Base-by-base conservation (phyloP, 2,888 invertebrate genomes). In the Phrixothrix hirtus region DNA sequence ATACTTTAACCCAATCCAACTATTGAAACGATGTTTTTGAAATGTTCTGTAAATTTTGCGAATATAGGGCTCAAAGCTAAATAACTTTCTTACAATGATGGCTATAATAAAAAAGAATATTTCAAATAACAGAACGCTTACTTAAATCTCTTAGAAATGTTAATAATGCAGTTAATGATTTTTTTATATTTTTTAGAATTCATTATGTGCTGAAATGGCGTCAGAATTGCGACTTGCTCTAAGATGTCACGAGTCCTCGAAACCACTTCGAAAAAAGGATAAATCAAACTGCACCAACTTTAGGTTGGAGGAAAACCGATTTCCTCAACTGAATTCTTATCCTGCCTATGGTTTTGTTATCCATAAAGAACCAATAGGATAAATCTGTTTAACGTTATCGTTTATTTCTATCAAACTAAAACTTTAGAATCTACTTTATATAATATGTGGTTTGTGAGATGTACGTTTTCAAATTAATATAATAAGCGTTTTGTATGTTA, bases 131-230 rank as follows among this genome's bases (percentile, higher is more conserved):
- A 21, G 21, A 21, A 21, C 3, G 21, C 4, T 21, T 21, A 21
- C 4, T 21, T 7, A 5, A 21, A 21, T 7, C 4, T 21, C 7
- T 3, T 21, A 3, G 21, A 21, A 5, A n/a, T 21, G 4, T 5
- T 21, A 7, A 21, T 3, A 21, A 21, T 21, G 7, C 7, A 21
- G 21, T 5, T 21, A 21, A 21, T 21, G 7, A 21, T 21, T 21
- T 13, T 49, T 13, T 47, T 41, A 45, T 48, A n/a, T 52, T 35
- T 58, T 60, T 56, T 79, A 88, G 87, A 83, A 83, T 57, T 85
- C 87, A 47, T 79, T 87, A 64, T 86, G 86, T 75, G 82, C 84
- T 63, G 87, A 87, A 78, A 86, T 88, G 85, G 83, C 84, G 55
- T 81, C 83, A 54, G 88, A 88, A 74, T 78, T 87, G 62, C 82